Evolutionary conservation across 2,888 invertebrate genomes (phyloP).

Genomic region (Heliconius aoede): DNA sequence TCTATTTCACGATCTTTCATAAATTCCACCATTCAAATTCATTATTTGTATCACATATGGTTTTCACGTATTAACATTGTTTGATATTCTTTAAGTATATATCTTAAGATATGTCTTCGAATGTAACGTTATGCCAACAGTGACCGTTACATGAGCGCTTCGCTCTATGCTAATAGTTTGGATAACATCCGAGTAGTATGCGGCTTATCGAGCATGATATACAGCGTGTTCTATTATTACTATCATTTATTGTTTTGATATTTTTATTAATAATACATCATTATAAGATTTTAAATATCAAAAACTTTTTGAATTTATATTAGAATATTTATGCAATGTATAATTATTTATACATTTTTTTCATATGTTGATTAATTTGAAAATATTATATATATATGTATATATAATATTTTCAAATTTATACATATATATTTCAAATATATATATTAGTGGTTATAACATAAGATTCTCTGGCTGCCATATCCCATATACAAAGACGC

Average conservation of each 20-base stretch:
- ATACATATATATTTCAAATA: no score
- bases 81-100: not conserved
- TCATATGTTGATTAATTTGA: no score
- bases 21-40: not conserved
- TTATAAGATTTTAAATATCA: not conserved
- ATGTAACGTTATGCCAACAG: slow-evolving; percentile 58
- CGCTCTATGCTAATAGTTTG: slow-evolving; percentile 63
- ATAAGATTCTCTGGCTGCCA: no score
- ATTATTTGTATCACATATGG: not conserved
- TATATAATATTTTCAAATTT: no score
- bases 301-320: not conserved
- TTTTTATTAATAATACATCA: not conserved
- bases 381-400: no score
- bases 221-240: not conserved
- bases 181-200: slow-evolving; percentile 53
- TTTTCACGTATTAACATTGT: not conserved
- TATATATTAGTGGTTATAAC: no score
- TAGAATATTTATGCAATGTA: no score
- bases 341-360: no score
- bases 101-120: slow-evolving; percentile 25
- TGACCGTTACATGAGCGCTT: slow-evolving; percentile 61
- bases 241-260: not conserved
- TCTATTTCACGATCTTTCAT: no score
- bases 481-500: no score
- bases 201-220: slow-evolving; percentile 56